Base-by-base conservation (phyloP, 2,888 invertebrate species). In the Apotomis betuletana region DNA sequence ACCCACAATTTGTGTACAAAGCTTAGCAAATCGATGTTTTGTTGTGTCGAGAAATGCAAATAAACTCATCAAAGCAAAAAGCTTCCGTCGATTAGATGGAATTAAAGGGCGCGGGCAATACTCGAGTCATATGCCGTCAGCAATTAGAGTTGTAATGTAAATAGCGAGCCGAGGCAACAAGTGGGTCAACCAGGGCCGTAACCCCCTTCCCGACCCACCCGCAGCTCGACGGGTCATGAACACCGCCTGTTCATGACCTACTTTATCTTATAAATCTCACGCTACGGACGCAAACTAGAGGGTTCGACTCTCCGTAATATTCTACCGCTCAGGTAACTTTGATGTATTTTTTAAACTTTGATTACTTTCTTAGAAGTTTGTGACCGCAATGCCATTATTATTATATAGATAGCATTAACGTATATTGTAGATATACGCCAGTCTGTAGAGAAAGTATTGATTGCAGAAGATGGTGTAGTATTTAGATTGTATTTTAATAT, bases 161-260 rank as follows among this genome's bases (percentile, higher is more conserved):
- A 90, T 90, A 89, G 84, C 83, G 85, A 82, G 82, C 81, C 78
- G 80, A 82, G 90, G 90, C 92, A 93, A 92, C 92, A 93, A 92
- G 92, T 92, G 92, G 92, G 92, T 92, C 92, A 91, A 83, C 82
- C 85, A 82, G 87, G 87, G 85, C 77, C 67, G 75, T 73, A 76
- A 73, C 75, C 75, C 74, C 76, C 74, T 76, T 60, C 60, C 54
- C 67, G 61, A 15, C 61, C 51, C 80, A 79, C 77, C 79, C 80
- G 75, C 75, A 73, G 74, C 74, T 78, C 77, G 80, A 73, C 86
- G 84, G 92, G 92, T 91, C 92, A 91, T 89, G 92, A 92, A 86
- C 91, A 83, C 81, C 75, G 81, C 77, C 76, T 86, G 91, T 85
- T 92, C 92, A 90, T 92, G 92, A 92, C 92, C 92, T 83, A 92